Base-by-base conservation (phyloP, 2,797 vertebrate species). In the Denticeps clupeoides region DNA sequence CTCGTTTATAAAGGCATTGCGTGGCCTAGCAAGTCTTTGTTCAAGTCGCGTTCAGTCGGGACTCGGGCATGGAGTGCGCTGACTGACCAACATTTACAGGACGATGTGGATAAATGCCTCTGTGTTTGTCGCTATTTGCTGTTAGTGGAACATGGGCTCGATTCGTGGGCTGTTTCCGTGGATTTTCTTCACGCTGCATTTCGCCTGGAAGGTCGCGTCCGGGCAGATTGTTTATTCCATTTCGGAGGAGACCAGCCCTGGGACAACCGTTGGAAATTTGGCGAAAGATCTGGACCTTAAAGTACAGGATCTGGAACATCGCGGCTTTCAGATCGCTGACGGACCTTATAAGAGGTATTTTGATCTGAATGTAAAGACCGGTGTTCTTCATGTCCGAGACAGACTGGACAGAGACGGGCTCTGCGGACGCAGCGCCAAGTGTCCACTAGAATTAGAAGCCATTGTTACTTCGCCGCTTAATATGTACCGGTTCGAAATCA, bases 231-330 rank as follows among this genome's bases (percentile, higher is more conserved):
- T 65, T 1, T 87, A 71, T 64, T 74, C 78, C 1, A 49, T 87
- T 50, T 51, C 67, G 5, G 84, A 85, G 64, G 82, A 85, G 49
- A 38, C 57, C 52, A 68, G 77, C 59, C 78, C 76, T 63, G 82
- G 78, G 31, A 78, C 76, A 5, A 60, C 74, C 43, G 63, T 81
- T 7, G 83, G 82, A 12, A 85, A 82, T 61, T 62, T 85, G 32
- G 80, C 69, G 1, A 82, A 77, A 60, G 80, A 81, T 71, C 69
- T 87, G 40, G 74, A 80, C 21, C 49, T 83, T 22, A 80, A 71
- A 19, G 18, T 65, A 3, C 50, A 64, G 18, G 77, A 81, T 10
- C 48, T 87, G 45, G 73, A 75, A 52, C 50, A 55, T 6, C 71
- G 80, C 64, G 76, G 67, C 60, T 68, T 85, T 1, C 75, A 72